A percentile compares a stretch with the other conserved stretches of the same genome.
Conservation (phyloP, 2,888 invertebrate species). For the Diaprepes abbreviatus region DNA sequence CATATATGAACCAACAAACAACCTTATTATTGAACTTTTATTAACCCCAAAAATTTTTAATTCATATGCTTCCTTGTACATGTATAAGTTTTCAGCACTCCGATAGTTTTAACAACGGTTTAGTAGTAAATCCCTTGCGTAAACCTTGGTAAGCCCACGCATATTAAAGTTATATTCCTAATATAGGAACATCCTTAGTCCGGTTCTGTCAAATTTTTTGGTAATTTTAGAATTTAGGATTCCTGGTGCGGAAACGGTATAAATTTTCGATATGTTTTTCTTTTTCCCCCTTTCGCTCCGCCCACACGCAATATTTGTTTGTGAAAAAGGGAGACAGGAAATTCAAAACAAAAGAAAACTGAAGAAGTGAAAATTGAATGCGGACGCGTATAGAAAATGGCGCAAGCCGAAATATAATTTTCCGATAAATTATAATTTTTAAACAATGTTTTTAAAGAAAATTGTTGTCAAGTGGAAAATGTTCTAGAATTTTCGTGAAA, state of each 20-base stretch:
- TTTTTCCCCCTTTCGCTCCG: constrained; percentile 8
- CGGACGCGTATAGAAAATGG: constrained; percentile 37
- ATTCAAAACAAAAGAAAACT: constrained; percentile 38
- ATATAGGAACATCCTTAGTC: no score
- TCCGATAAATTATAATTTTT: background rate
- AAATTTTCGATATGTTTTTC: constrained; percentile 20
- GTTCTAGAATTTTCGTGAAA: background rate
- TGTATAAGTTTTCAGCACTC: no score
- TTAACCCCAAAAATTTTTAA: no score
- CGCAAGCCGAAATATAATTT: constrained; percentile 22
- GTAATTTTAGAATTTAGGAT: background rate
- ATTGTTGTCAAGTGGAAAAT: background rate
- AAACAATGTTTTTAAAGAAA: constrained; percentile 1
- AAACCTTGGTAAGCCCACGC: no score
- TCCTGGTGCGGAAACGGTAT: background rate
- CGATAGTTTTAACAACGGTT: no score
- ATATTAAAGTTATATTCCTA: no score
- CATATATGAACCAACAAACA: no score
- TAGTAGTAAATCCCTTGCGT: no score
- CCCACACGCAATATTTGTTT: constrained; percentile 19
- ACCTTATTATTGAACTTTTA: no score
- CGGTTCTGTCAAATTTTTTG: background rate
- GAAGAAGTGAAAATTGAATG: constrained; percentile 1
- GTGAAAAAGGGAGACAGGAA: constrained; percentile 37
- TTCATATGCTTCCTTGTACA: no score